Evolutionary conservation across 2,797 vertebrate genomes (phyloP).

Genomic region (Poeciliopsis presidionis): DNA sequence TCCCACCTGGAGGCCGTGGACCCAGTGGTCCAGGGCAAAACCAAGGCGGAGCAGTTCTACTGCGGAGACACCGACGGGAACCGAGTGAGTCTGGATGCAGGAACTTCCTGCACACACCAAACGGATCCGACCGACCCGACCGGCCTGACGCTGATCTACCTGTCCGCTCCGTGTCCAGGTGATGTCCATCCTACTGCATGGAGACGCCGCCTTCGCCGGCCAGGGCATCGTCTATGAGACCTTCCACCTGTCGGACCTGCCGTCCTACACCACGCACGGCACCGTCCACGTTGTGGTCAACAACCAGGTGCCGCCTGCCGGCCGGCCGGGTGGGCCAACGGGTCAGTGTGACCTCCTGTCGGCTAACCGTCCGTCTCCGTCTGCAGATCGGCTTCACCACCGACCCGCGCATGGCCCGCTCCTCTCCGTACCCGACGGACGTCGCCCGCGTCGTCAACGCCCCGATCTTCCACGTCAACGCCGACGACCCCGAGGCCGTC

Average conservation of each 20-base stretch:
- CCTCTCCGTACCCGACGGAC: constrained; percentile 91
- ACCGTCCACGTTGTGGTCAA: constrained; percentile 94
- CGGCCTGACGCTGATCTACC: background rate
- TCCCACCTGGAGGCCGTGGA: constrained; percentile 94
- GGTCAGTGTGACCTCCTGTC: fast-evolving
- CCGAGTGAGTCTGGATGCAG: constrained; percentile 69
- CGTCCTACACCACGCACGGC: constrained; percentile 92
- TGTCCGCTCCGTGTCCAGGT: constrained; percentile 76
- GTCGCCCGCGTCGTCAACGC: constrained; percentile 95
- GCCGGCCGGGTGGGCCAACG: no score
- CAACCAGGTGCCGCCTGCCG: constrained; percentile 86
- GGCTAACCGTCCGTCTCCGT: background rate
- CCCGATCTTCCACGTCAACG: constrained; percentile 96
- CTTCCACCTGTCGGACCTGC: constrained; percentile 93
- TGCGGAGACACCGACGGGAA: constrained; percentile 92
- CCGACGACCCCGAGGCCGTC: constrained; percentile 93
- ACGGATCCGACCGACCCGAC: background rate
- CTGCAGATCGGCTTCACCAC: constrained; percentile 95
- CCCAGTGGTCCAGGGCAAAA: constrained; percentile 95
- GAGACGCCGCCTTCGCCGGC: constrained; percentile 93
- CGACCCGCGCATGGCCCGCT: constrained; percentile 92
- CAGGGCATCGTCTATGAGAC: constrained; percentile 96
- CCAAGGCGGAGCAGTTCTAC: constrained; percentile 96
- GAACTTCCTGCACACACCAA: no score
- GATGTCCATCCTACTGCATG: constrained; percentile 94